These are phyloP conservation scores for Holocentrus rufus DNA, from an alignment of 2,797 vertebrate species.

Conservation along the genomic window DNA sequence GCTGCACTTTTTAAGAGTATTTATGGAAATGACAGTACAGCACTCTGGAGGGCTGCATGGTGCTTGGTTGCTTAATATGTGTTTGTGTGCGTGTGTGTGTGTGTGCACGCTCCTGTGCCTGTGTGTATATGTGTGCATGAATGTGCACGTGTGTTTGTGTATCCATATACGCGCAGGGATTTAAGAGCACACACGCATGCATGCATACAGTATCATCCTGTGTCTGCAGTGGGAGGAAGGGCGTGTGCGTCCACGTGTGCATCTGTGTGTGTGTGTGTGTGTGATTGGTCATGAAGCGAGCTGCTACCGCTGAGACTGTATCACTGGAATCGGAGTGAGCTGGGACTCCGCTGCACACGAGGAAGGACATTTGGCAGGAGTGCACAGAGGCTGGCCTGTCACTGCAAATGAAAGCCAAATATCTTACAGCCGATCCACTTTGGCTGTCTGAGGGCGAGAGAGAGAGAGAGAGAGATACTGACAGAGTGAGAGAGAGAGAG, in stretches of 20 bases:
- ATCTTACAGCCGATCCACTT: slow-evolving; percentile 47
- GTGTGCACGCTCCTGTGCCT: slow-evolving; percentile 18
- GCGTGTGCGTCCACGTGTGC: slow-evolving; percentile 17
- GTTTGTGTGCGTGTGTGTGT: slow-evolving; percentile 53
- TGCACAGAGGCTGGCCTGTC: slow-evolving; percentile 41
- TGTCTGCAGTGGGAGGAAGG: slow-evolving; percentile 42
- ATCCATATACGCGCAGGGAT: slow-evolving; percentile 18
- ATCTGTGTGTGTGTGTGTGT: background rate
- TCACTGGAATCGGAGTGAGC: slow-evolving; percentile 20
- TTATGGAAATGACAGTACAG: slow-evolving; percentile 76
- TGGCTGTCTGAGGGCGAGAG: slow-evolving; percentile 32
- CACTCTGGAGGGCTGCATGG: slow-evolving; percentile 63
- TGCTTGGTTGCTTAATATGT: slow-evolving; percentile 58
- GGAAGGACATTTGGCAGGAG: slow-evolving; percentile 42
- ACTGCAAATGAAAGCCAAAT: slow-evolving; percentile 52
- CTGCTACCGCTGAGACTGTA: slow-evolving; percentile 15
- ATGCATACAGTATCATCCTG: slow-evolving; percentile 18
- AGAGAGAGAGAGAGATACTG: slow-evolving; percentile 6
- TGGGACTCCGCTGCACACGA: slow-evolving; percentile 31
- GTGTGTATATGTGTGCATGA: slow-evolving; percentile 21
- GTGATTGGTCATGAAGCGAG: slow-evolving; percentile 10
- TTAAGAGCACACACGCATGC: slow-evolving; percentile 37
- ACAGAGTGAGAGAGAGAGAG: slow-evolving; percentile 25
- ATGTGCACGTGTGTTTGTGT: slow-evolving; percentile 15
- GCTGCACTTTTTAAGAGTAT: slow-evolving; percentile 78